A percentile compares a stretch with the other conserved stretches of the same genome.
Conservation (phyloP, 2,888 invertebrate species). For the Myopa tessellatipennis region DNA sequence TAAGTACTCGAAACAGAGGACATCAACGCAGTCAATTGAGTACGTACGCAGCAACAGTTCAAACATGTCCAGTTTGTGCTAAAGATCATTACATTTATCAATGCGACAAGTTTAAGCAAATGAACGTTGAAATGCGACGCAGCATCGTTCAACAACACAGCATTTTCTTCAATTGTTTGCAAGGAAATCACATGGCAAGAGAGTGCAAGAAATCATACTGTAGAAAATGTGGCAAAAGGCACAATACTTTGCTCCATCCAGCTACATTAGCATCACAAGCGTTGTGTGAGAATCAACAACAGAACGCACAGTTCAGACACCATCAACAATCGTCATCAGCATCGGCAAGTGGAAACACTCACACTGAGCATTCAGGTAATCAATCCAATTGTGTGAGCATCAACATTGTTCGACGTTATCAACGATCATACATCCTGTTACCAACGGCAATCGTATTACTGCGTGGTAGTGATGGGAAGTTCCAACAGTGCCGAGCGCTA, state of each 20-base stretch:
- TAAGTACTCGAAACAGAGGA: neutral
- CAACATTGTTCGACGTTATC: too few relatives aligned
- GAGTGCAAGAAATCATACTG: neutral
- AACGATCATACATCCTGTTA: too few relatives aligned
- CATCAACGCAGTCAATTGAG: neutral
- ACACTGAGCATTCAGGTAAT: constrained; percentile 35
- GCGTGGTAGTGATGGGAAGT: neutral
- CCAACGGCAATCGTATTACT: too few relatives aligned
- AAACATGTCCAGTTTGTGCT: constrained; percentile 27
- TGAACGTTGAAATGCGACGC: constrained; percentile 24
- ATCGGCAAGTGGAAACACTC: neutral
- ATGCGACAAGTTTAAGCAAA: constrained; percentile 17
- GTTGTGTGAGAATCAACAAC: neutral
- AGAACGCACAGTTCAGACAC: constrained; percentile 12
- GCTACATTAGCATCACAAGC: too few relatives aligned
- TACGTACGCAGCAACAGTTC: constrained; percentile 11
- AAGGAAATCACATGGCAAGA: constrained; percentile 32
- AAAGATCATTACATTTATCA: constrained; percentile 9
- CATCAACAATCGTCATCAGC: neutral
- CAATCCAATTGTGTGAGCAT: too few relatives aligned
- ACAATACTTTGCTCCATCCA: too few relatives aligned
- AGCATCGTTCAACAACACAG: constrained; percentile 14
- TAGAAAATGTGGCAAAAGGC: too few relatives aligned
- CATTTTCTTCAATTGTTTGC: constrained; percentile 41
- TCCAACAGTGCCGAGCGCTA: neutral